Conservation (phyloP, 2,113 vertebrate species). For the Hepsetus odoe region DNA sequence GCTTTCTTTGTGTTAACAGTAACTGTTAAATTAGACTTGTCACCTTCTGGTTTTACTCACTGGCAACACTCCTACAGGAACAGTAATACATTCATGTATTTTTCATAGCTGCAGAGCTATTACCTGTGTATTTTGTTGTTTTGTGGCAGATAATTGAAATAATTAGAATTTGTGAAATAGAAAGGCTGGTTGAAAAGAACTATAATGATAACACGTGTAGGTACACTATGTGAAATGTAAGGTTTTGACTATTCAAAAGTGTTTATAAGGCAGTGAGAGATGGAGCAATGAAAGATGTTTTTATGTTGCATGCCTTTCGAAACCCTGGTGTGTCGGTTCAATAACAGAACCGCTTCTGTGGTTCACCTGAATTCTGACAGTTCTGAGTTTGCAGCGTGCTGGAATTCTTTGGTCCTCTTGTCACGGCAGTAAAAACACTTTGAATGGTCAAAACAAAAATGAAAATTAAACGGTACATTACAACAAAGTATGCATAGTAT, state of each 20-base stretch:
- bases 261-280: not conserved
- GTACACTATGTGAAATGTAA: slow-evolving; percentile 10
- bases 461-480: not conserved
- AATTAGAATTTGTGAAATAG: not conserved
- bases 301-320: not conserved
- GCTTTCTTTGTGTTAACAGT: not conserved
- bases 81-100: not conserved
- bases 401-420: not conserved
- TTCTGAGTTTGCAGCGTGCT: not conserved
- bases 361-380: not conserved
- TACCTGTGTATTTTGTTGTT: slow-evolving; percentile 19
- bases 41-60: not conserved
- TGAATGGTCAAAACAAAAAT: not conserved
- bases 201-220: not conserved
- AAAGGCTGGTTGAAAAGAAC: not conserved
- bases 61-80: not conserved
- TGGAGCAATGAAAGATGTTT: not conserved
- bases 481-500: slow-evolving; percentile 1
- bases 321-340: not conserved
- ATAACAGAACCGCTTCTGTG: not conserved
- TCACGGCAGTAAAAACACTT: slow-evolving; percentile 11
- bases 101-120: not conserved
- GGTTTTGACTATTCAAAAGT: slow-evolving; percentile 4
- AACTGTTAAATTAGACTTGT: not conserved
- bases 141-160: slow-evolving; percentile 9